A percentile compares a stretch with the other conserved stretches of the same genome.
These are phyloP conservation scores for Plutomurus gul DNA, from an alignment of 1,140 invertebrate species.

Conservation along the genomic window DNA sequence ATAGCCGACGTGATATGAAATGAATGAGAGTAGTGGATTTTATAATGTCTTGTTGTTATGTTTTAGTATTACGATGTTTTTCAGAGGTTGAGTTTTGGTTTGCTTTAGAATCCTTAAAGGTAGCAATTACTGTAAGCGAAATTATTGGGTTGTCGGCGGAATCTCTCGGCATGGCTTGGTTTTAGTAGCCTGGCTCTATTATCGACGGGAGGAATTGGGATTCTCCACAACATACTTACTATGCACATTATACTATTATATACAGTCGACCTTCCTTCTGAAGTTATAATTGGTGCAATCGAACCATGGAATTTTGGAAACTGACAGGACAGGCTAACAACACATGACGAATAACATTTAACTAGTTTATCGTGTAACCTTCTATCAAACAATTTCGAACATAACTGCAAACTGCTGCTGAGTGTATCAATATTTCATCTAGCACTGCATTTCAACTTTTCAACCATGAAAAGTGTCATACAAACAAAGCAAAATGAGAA, in stretches of 20 bases:
- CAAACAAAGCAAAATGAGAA: no score
- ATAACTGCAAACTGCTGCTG: background rate
- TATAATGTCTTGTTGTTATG: background rate
- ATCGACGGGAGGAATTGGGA: no score
- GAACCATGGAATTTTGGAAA: background rate
- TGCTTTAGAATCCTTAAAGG: slow-evolving; percentile 20
- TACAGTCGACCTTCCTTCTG: background rate
- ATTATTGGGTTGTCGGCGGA: slow-evolving; percentile 19
- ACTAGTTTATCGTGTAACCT: no score
- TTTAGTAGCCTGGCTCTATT: no score
- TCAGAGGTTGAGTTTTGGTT: background rate
- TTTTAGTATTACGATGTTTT: background rate
- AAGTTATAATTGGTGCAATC: slow-evolving; percentile 14
- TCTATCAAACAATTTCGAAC: background rate
- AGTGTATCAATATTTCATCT: no score
- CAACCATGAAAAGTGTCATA: no score
- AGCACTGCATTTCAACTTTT: no score
- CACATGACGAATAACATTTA: background rate
- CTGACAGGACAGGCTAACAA: slow-evolving; percentile 17
- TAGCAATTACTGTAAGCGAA: slow-evolving; percentile 11
- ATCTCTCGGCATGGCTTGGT: background rate
- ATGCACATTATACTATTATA: no score
- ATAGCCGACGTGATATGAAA: no score
- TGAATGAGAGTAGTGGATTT: no score
- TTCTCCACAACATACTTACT: no score